A percentile compares a stretch with the other conserved stretches of the same genome.
Conservation (phyloP, 2,888 invertebrate genomes). For the Odontothrips loti region DNA sequence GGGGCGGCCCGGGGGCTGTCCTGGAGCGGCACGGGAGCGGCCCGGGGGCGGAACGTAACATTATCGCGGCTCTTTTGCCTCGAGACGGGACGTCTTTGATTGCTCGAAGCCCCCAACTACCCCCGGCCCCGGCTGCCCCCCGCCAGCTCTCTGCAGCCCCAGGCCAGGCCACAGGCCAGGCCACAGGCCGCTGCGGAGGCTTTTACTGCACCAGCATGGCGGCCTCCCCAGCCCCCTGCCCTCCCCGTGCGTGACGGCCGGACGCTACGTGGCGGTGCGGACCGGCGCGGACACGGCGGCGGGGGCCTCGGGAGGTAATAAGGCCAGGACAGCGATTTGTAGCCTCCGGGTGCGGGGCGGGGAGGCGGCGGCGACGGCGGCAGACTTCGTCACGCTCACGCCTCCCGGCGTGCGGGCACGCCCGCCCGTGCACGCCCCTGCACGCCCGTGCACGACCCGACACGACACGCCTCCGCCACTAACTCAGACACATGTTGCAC, state of each 20-base stretch:
- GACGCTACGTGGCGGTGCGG: too few species aligned
- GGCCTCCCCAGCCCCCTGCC: too few species aligned
- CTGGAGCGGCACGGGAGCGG: background rate
- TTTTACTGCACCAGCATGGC: too few species aligned
- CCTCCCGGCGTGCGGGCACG: background rate
- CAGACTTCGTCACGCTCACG: background rate
- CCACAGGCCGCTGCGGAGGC: too few species aligned
- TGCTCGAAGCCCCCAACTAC: background rate
- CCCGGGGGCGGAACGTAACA: background rate
- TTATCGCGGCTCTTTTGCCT: slow-evolving; percentile 12
- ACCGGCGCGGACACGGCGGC: background rate
- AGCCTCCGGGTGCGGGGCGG: background rate
- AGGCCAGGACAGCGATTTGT: background rate
- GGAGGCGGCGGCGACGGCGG: background rate
- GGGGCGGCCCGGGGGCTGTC: background rate
- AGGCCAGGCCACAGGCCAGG: too few species aligned
- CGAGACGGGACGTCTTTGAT: slow-evolving; percentile 6
- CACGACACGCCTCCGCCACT: background rate
- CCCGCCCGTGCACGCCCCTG: too few species aligned
- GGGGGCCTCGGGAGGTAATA: background rate
- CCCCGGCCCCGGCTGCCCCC: background rate
- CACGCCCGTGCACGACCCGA: too few species aligned
- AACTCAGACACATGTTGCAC: slow-evolving; percentile 6
- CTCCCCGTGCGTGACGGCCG: too few species aligned
- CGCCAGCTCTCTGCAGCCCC: background rate